Base-by-base conservation (phyloP, 2,888 invertebrate genomes). In the Metalampra italica region DNA sequence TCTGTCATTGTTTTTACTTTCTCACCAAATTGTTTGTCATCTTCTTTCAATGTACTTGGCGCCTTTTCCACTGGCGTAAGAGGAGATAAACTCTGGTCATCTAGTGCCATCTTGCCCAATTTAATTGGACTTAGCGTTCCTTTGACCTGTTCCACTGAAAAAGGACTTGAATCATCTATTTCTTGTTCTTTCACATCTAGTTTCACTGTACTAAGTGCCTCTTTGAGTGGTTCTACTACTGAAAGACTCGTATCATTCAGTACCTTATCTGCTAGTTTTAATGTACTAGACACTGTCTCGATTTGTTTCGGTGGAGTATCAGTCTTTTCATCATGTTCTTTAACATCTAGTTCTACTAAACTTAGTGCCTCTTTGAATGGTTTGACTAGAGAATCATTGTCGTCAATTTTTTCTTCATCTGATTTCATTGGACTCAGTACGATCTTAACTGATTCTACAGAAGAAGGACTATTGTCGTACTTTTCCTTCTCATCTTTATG, bases 1-100 rank as follows among this genome's bases (percentile, higher is more conserved):
- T 22, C 5, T 22, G 2, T 22, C 2, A 5, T 22, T 22, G 22
- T 22, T 22, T 22, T 5, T 22, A 22, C 22, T 22, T 22, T 2
- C 3, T 22, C 22, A 22, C 5, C 22, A 5, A 22, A 3, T 22
- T 22, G 3, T 22, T 22, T 22, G 3, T 22, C 22, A 5, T 22
- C 22, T 22, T 22, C 22, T 22, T 22, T 46, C 2, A 45, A 22
- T 3, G 49, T 13, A 13, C 43, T 51, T 32, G 45, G 30, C 7
- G 14, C 36, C 39, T 49, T 50, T 0, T 47, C 51, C 12, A 45
- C 47, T 14, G 29, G 15, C 32, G 43, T 29, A 3, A 12, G 14
- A 11, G 55, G 43, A 7, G 46, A 55, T 2, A 50, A 44, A n/a
- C 34, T 49, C 11, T 55, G 54, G 0, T 57, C 53, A 29, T 55